Percentiles rank a stretch among this genome's conserved stretches.
phyloP scores from a whole-genome alignment of 2,113 vertebrate genomes.

The Erythrolamprus reginae region DNA sequence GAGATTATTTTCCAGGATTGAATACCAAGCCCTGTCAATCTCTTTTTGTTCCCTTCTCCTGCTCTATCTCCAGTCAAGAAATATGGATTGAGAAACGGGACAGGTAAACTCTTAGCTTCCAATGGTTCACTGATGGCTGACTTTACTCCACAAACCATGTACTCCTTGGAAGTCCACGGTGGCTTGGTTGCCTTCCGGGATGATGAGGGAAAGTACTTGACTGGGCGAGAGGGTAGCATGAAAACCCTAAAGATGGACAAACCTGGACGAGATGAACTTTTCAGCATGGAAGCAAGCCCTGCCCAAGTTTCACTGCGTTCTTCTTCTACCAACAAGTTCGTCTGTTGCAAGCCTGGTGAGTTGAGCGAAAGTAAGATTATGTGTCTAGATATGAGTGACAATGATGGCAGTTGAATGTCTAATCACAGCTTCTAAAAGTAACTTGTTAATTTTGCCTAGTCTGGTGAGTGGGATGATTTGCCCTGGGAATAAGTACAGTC shows the following conservation, averaged over 20 bases:
- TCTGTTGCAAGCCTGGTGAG: slow-evolving; percentile 34
- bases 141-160: slow-evolving; percentile 3
- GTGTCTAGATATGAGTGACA: neutral
- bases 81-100: slow-evolving; percentile 28
- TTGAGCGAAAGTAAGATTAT: neutral
- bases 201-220: slow-evolving; percentile 27
- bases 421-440: neutral
- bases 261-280: slow-evolving; percentile 38
- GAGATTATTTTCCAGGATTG: neutral
- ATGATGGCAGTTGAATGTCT: neutral
- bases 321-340: slow-evolving; percentile 11
- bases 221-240: slow-evolving; percentile 15
- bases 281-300: slow-evolving; percentile 26
- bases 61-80: slow-evolving; percentile 28
- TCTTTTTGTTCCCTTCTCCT: neutral
- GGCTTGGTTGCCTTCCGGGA: slow-evolving; percentile 33
- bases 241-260: slow-evolving; percentile 33
- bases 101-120: slow-evolving; percentile 25
- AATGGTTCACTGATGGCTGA: slow-evolving; percentile 21
- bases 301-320: slow-evolving; percentile 32
- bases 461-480: no score
- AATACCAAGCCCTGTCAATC: neutral
- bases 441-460: neutral
- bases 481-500: neutral
- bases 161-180: slow-evolving; percentile 18